Conservation (phyloP, 2,888 invertebrate species). For the Pseudococcus jackbeardsleyi region DNA sequence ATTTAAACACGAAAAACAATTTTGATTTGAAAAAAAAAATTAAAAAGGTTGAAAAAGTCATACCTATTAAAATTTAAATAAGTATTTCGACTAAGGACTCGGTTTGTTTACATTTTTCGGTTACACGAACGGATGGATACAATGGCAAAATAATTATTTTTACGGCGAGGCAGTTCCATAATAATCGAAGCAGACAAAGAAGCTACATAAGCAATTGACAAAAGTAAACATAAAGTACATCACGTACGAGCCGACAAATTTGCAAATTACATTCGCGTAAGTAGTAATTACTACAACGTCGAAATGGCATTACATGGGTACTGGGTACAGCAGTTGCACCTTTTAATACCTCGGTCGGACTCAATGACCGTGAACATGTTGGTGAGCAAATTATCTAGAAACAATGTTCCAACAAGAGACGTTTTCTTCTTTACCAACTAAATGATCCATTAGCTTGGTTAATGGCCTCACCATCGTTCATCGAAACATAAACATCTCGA, state of each 20-base stretch:
- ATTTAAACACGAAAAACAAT: neutral
- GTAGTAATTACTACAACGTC: neutral
- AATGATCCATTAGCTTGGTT: conserved; percentile 35
- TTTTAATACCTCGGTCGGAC: neutral
- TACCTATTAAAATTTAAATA: neutral
- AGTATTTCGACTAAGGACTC: neutral
- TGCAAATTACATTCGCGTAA: conserved; percentile 10
- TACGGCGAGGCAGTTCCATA: conserved; percentile 7
- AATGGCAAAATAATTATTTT: conserved; percentile 9
- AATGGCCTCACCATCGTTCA: neutral
- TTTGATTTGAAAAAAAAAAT: neutral
- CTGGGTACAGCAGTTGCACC: neutral
- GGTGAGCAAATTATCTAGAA: conserved; percentile 1
- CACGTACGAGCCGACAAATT: neutral
- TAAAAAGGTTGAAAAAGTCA: neutral
- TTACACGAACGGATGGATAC: neutral
- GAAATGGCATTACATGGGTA: neutral
- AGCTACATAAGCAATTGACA: conserved; percentile 16
- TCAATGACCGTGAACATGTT: conserved; percentile 29
- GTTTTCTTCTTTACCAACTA: neutral
- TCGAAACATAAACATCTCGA: neutral
- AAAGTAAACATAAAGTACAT: conserved; percentile 1
- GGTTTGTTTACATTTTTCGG: neutral
- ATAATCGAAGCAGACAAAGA: conserved; percentile 24
- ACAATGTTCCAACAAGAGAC: neutral